These are phyloP conservation scores for Latrodectus geometricus DNA, from an alignment of 1,140 invertebrate species.

Conservation along the genomic window DNA sequence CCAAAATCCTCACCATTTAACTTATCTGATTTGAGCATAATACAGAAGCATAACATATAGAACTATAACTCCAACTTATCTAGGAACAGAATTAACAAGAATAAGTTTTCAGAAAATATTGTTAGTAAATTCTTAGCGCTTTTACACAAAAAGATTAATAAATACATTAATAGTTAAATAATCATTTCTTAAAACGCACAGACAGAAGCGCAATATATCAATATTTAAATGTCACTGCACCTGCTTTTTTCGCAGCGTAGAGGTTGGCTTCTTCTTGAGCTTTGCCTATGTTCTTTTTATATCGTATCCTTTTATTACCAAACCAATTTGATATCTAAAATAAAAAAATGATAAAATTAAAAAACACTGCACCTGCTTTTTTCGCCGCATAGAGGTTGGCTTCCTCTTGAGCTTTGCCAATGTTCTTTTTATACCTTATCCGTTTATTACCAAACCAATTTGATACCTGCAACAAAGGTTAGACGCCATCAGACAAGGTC, in stretches of 20 bases:
- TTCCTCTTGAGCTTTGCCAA: slow-evolving; percentile 99
- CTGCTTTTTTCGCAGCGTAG: slow-evolving; percentile 95
- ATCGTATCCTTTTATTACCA: slow-evolving; percentile 99
- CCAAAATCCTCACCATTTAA: no score
- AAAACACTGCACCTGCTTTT: slow-evolving; percentile 74
- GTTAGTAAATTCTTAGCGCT: no score
- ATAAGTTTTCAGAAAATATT: no score
- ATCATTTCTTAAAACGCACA: no score
- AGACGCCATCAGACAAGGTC: background rate
- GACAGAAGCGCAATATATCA: background rate
- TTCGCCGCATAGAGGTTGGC: slow-evolving; percentile 99
- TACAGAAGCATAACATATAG: no score
- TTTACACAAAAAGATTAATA: no score
- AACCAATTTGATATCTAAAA: slow-evolving; percentile 97
- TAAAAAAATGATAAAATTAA: background rate
- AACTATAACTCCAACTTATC: no score
- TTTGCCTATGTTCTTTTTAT: slow-evolving; percentile 99
- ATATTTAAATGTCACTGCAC: slow-evolving; percentile 1
- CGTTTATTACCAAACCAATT: slow-evolving; percentile 99
- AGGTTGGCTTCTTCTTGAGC: slow-evolving; percentile 99
- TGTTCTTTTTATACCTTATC: slow-evolving; percentile 99
- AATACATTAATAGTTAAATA: no score
- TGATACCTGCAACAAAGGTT: slow-evolving; percentile 78
- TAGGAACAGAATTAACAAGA: no score
- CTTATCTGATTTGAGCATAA: no score